phyloP scores from a whole-genome alignment of 2,113 vertebrate genomes.

The Sphyrna mokarran region DNA sequence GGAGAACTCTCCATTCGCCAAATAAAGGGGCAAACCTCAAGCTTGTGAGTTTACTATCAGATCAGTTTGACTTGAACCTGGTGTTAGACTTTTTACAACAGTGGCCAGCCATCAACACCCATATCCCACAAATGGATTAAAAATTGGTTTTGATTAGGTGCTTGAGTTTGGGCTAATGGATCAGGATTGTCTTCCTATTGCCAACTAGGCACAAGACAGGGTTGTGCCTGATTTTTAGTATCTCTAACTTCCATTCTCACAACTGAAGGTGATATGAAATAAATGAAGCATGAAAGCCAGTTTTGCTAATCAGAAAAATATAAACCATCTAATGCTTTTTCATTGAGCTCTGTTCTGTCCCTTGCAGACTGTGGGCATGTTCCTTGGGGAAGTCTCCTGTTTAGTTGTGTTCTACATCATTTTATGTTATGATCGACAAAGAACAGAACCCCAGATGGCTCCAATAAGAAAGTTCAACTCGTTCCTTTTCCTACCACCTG shows the following conservation, averaged over 20 bases:
- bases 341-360: not conserved
- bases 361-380: conserved; percentile 80
- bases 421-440: conserved; percentile 55
- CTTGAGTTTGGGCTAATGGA: too few relatives aligned
- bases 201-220: not conserved
- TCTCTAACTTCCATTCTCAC: not conserved
- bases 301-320: not conserved
- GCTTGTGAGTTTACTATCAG: too few relatives aligned
- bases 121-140: too few relatives aligned
- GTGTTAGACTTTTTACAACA: too few relatives aligned
- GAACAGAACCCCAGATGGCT: conserved; percentile 56
- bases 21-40: too few relatives aligned
- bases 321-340: not conserved
- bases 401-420: conserved; percentile 74
- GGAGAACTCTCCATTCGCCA: too few relatives aligned
- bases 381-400: conserved; percentile 81
- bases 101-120: too few relatives aligned
- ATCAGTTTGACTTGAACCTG: too few relatives aligned
- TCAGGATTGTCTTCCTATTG: too few relatives aligned
- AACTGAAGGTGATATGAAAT: not conserved
- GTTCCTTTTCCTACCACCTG: conserved; percentile 78
- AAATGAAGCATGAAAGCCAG: not conserved
- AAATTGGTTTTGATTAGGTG: too few relatives aligned
- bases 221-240: not conserved
- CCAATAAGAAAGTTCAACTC: conserved; percentile 67